phyloP scores from a whole-genome alignment of 2,888 invertebrate genomes.

The Oxytorus armatus region DNA sequence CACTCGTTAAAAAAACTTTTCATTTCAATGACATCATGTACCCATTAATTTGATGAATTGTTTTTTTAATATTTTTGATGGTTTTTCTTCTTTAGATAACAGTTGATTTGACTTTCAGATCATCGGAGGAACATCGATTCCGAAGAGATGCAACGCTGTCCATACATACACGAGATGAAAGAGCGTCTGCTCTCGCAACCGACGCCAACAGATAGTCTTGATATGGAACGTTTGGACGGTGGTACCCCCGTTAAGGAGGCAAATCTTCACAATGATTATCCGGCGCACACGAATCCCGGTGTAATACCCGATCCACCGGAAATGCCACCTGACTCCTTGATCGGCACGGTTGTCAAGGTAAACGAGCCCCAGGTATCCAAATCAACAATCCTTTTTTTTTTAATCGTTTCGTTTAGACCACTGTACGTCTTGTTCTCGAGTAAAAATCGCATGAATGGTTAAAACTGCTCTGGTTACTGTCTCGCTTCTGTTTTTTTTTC shows the following conservation, averaged over 20 bases:
- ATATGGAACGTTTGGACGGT: constrained; percentile 87
- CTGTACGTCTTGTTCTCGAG: not conserved
- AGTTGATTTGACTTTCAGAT: constrained; percentile 73
- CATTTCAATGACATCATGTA: too few species aligned
- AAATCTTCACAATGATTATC: constrained; percentile 84
- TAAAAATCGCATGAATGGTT: not conserved
- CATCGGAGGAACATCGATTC: constrained; percentile 76
- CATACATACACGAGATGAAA: constrained; percentile 97
- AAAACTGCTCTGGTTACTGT: too few species aligned
- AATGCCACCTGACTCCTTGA: constrained; percentile 88
- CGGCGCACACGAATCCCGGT: constrained; percentile 84
- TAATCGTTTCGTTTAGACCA: constrained; percentile 14
- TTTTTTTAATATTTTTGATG: too few species aligned
- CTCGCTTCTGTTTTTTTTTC: too few species aligned
- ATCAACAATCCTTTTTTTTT: constrained; percentile 63
- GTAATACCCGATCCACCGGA: constrained; percentile 83
- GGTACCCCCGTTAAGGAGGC: constrained; percentile 84
- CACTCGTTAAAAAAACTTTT: too few species aligned
- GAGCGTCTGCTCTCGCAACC: constrained; percentile 93
- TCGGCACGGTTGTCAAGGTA: constrained; percentile 96
- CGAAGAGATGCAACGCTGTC: constrained; percentile 93
- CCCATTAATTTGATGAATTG: too few species aligned
- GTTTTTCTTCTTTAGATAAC: not conserved
- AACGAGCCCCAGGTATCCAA: constrained; percentile 81
- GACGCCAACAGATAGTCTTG: constrained; percentile 87